A percentile compares a stretch with the other conserved stretches of the same genome.
phyloP scores from a whole-genome alignment of 2,888 invertebrate genomes.

The Tipula lateralis region DNA sequence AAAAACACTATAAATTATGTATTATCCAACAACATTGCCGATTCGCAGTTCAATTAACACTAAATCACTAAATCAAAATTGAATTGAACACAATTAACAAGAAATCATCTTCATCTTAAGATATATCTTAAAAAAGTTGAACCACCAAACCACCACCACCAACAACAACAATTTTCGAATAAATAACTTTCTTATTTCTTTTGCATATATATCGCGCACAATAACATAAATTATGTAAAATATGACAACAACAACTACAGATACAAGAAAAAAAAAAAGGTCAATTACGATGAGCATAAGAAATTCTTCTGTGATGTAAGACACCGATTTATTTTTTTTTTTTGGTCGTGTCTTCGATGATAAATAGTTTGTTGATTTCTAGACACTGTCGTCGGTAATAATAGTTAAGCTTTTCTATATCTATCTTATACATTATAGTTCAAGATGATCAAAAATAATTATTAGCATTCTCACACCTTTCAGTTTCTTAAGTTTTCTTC shows the following conservation, averaged over 20 bases:
- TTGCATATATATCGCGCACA: background rate
- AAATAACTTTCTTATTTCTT: constrained; percentile 21
- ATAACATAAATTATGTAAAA: constrained; percentile 15
- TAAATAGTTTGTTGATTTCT: background rate
- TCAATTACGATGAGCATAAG: constrained; percentile 11
- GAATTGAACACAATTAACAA: background rate
- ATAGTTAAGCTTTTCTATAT: no score
- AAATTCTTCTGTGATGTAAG: constrained; percentile 11
- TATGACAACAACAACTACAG: background rate
- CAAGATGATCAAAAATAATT: constrained; percentile 1
- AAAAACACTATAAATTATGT: background rate
- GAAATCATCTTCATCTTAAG: background rate
- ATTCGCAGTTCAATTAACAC: background rate
- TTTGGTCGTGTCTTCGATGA: background rate
- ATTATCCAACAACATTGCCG: background rate
- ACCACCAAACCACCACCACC: background rate
- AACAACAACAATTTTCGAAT: background rate
- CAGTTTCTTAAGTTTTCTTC: background rate
- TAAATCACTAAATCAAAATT: background rate
- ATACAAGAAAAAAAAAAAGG: background rate
- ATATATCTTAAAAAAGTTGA: background rate
- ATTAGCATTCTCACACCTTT: constrained; percentile 24
- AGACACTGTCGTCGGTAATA: background rate
- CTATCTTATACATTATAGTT: background rate
- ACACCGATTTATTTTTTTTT: background rate